Base-by-base conservation (phyloP, 2,113 vertebrate species). In the Leptosomus discolor region DNA sequence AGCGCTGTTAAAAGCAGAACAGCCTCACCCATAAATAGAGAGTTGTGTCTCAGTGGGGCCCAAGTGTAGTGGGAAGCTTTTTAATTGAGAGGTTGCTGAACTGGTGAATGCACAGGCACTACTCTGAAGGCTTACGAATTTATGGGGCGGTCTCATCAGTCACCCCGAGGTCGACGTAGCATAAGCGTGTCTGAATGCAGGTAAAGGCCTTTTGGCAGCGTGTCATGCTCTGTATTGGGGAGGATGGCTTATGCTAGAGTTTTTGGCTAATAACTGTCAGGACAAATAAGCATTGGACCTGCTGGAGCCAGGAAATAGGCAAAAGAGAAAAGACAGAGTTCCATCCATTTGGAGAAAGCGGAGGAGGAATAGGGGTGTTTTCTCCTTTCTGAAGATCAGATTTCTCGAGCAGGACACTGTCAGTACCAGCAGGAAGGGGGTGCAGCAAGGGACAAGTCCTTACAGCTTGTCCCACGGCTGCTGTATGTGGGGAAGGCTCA, bases 91-190 rank as follows among this genome's bases (percentile, higher is more conserved):
- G 20, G 1, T 10, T 41, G 43, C 45, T 46, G 50, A 69, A 24
- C 51, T 21, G 69, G 12, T 23, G 8, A 18, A 16, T 3, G 57
- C 10, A 5, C 18, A 36, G 79, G 18, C 67, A 8, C 27, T 15
- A 2, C 24, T 60, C 37, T 9, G 41, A 10, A 56, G 30, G 46
- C n/a, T 34, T 22, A 3, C 4, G 46, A 11, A 3, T 46, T 46
- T 17, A 5, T 17, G 80, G 53, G 36, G 58, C 48, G 50, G 26
- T 5, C 30, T 39, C 26, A 1, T 41, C 61, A 18, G 32, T 0
- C 16, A 41, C 12, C 1, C 8, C 30, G 19, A 1, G 0, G 13
- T 2, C 0, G 0, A 6, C 8, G 43, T 19, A 48, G 41, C 22
- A 5, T 1, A 3, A 26, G 16, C 3, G 3, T 9, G 24, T 43